Conservation (phyloP, 2,888 invertebrate species). For the Eurytoma adleriae region DNA sequence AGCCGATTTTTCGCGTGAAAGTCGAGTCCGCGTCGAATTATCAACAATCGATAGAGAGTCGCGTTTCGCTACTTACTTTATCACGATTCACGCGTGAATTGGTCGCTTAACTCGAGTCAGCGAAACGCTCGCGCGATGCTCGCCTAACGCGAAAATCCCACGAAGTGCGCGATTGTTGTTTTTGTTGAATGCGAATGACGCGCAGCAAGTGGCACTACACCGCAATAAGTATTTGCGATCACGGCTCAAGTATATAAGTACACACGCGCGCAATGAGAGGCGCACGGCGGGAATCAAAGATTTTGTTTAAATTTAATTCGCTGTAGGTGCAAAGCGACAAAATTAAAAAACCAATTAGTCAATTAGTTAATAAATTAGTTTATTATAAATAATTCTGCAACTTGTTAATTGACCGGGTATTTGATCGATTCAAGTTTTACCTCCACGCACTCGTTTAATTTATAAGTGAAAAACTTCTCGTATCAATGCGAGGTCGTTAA, state of each 20-base stretch:
- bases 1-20: not conserved
- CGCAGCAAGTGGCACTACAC: not conserved
- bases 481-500: too few relatives aligned
- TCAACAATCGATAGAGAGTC: too few relatives aligned
- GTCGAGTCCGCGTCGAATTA: not conserved
- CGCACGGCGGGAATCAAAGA: constrained; percentile 25
- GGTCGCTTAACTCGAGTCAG: not conserved
- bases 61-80: too few relatives aligned
- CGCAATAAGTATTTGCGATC: not conserved
- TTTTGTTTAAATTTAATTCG: constrained; percentile 12
- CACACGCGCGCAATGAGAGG: not conserved
- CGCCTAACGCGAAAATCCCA: not conserved
- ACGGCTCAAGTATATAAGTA: not conserved
- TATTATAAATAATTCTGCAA: not conserved
- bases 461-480: too few relatives aligned
- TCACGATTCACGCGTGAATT: not conserved
- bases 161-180: constrained; percentile 31
- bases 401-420: too few relatives aligned
- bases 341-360: too few relatives aligned
- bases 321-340: too few relatives aligned
- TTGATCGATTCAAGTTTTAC: too few relatives aligned
- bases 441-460: too few relatives aligned
- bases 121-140: not conserved
- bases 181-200: constrained; percentile 7
- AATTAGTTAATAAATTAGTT: not conserved